Percentiles rank a stretch among this genome's conserved stretches.
These are phyloP conservation scores for Nematopogon swammerdamellus DNA, from an alignment of 2,888 invertebrate species.

Conservation along the genomic window DNA sequence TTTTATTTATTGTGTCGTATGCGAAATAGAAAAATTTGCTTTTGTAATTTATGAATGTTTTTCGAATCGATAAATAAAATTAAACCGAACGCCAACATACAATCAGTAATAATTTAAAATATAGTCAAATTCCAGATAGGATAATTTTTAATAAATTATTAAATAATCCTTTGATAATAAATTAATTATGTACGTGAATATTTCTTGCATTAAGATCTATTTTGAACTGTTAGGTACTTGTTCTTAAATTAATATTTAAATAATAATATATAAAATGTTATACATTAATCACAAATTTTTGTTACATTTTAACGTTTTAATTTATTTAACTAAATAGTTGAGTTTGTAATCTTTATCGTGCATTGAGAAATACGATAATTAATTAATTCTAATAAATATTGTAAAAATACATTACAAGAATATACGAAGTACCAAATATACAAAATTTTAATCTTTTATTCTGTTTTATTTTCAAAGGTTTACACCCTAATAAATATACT, in stretches of 20 bases:
- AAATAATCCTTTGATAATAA: too few species aligned
- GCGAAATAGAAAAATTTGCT: too few species aligned
- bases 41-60: too few species aligned
- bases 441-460: constrained; percentile 50
- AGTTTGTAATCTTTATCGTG: constrained; percentile 25
- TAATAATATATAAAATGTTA: constrained; percentile 35
- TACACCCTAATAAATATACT: too few species aligned
- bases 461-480: constrained; percentile 3
- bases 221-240: background rate
- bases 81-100: too few species aligned
- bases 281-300: constrained; percentile 27
- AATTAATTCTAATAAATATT: constrained; percentile 45
- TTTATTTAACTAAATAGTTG: constrained; percentile 27
- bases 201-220: background rate
- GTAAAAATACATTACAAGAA: constrained; percentile 43
- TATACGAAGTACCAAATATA: constrained; percentile 58
- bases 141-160: too few species aligned
- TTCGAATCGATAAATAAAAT: too few species aligned
- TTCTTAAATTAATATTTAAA: constrained; percentile 9
- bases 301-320: constrained; percentile 41
- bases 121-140: too few species aligned
- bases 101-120: too few species aligned
- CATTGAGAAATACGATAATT: constrained; percentile 39
- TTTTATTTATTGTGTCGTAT: too few species aligned
- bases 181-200: background rate